A percentile compares a stretch with the other conserved stretches of the same genome.
Conservation (phyloP, 2,888 invertebrate species). For the Itoplectis maculator region DNA sequence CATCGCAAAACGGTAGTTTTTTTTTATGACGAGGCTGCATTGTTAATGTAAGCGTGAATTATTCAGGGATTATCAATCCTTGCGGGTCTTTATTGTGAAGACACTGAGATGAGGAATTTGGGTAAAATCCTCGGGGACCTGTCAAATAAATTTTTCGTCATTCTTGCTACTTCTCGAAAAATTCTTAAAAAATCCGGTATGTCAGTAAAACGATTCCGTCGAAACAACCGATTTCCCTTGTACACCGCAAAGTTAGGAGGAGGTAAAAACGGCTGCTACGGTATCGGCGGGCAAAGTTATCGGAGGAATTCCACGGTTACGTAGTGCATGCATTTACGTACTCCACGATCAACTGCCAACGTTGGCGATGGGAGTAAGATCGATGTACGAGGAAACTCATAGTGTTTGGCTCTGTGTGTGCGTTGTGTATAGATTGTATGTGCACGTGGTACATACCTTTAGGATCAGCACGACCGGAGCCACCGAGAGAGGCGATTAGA, state of each 20-base stretch:
- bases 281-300: not conserved
- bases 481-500: constrained; percentile 60
- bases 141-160: too few relatives aligned
- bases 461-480: constrained; percentile 58
- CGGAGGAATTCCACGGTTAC: constrained; percentile 16
- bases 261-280: not conserved
- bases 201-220: too few relatives aligned
- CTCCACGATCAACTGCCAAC: constrained; percentile 42
- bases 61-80: too few relatives aligned
- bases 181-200: too few relatives aligned
- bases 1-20: not conserved
- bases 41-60: too few relatives aligned
- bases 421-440: constrained; percentile 6
- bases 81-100: too few relatives aligned
- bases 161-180: too few relatives aligned
- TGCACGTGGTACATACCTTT: not conserved
- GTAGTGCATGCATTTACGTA: constrained; percentile 14
- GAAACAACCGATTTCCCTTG: too few relatives aligned
- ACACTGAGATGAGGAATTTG: too few relatives aligned
- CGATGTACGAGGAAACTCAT: constrained; percentile 66
- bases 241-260: too few relatives aligned
- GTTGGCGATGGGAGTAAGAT: constrained; percentile 55
- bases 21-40: not conserved
- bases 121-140: too few relatives aligned
- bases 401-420: constrained; percentile 28